Conservation (phyloP, 2,888 invertebrate species). For the Spicauda simplicius region DNA sequence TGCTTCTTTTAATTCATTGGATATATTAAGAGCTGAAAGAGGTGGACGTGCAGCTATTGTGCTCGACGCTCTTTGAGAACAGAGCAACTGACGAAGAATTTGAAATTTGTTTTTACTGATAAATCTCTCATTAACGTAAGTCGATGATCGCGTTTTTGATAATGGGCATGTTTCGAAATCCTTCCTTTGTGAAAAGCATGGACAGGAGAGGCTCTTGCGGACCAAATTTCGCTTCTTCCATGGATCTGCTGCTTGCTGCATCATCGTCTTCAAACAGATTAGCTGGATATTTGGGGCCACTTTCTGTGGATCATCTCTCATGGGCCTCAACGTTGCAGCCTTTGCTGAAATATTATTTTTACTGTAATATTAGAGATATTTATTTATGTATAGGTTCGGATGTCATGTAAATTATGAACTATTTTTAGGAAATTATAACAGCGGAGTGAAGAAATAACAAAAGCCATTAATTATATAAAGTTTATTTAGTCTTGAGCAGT, state of each 20-base stretch:
- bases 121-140: not conserved
- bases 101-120: constrained; percentile 10
- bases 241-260: constrained; percentile 21
- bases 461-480: not conserved
- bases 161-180: constrained; percentile 4
- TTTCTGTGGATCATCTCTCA: constrained; percentile 50
- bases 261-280: constrained; percentile 46
- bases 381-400: not conserved
- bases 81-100: constrained; percentile 1
- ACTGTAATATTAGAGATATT: constrained; percentile 15
- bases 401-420: not conserved
- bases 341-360: constrained; percentile 60
- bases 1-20: constrained; percentile 17
- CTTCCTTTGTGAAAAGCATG: constrained; percentile 42
- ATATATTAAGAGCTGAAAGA: not conserved
- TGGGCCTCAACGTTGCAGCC: constrained; percentile 54
- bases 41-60: not conserved
- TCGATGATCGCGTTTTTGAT: constrained; percentile 22
- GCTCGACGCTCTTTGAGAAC: constrained; percentile 18
- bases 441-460: not conserved
- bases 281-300: constrained; percentile 43
- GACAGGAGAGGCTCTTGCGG: constrained; percentile 54
- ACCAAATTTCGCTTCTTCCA: constrained; percentile 20
- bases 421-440: not conserved
- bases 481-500: constrained; percentile 35